A percentile compares a stretch with the other conserved stretches of the same genome.
These are phyloP conservation scores for Thereva unica DNA, from an alignment of 2,888 invertebrate genomes.

Conservation along the genomic window DNA sequence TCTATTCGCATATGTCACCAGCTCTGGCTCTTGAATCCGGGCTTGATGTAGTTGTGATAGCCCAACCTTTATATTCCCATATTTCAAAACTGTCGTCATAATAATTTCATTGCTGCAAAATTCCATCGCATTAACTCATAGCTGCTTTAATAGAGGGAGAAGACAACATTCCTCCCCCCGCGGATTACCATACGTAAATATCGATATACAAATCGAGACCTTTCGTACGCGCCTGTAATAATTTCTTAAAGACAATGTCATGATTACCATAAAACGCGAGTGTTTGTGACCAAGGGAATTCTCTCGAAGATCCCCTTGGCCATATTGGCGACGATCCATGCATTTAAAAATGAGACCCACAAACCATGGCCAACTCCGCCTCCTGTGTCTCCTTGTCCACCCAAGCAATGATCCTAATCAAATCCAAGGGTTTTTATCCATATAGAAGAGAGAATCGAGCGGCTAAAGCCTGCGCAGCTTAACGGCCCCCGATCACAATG, in stretches of 20 bases:
- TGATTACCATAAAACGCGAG: conserved; percentile 38
- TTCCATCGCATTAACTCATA: no score
- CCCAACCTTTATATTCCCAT: no score
- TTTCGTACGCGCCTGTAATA: conserved; percentile 16
- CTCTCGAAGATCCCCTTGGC: conserved; percentile 9
- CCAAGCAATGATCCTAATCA: conserved; percentile 28
- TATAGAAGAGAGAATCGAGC: conserved; percentile 15
- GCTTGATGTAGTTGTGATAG: no score
- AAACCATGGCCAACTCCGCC: conserved; percentile 32
- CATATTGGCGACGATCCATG: conserved; percentile 38
- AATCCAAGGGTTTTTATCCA: conserved; percentile 22
- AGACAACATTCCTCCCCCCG: conserved; percentile 13
- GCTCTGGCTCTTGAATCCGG: no score
- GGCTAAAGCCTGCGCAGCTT: conserved; percentile 7
- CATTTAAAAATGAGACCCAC: conserved; percentile 39
- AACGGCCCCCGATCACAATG: conserved; percentile 30
- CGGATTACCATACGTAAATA: conserved; percentile 31
- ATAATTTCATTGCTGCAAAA: no score
- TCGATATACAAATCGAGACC: conserved; percentile 22
- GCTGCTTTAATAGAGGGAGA: conserved; percentile 12
- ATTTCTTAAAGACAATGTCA: conserved; percentile 38
- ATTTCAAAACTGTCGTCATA: no score
- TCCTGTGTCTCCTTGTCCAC: conserved; percentile 21
- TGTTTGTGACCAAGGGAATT: conserved; percentile 27
- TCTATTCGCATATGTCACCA: no score